Base-by-base conservation (phyloP, 2,113 vertebrate species). In the Laticauda colubrina region DNA sequence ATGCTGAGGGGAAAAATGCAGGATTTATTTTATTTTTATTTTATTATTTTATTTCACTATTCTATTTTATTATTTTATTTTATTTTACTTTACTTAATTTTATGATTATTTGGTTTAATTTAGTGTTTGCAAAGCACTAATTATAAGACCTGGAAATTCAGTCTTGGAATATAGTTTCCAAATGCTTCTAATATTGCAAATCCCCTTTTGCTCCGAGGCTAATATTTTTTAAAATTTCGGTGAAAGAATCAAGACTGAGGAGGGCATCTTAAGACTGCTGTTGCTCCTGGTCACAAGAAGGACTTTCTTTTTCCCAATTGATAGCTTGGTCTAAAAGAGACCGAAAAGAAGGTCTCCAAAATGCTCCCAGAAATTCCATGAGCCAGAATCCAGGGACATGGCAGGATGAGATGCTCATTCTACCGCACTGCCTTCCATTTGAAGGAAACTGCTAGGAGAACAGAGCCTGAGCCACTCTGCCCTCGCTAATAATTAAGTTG, bases 401-500 rank as follows among this genome's bases (percentile, higher is more conserved):
- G 39, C 20, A 57, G 2, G 34, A 39, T 10, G 45, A 20, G 43
- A 64, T 48, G 51, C 3, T 51, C 29, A 10, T n/a, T 26, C 15
- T 9, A 51, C n/a, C 1, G 2, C 29, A 10, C 14, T 0, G 1
- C 14, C 1, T 18, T 39, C 18, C 48, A 11, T 69, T 45, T 75
- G 2, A 11, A 24, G 53, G 26, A 15, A 26, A 91, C 90, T 85
- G 24, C 2, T 8, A 39, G 11, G 94, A 95, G 97, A 96, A 97
- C 97, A 97, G 94, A 57, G 92, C 89, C 29, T 93, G 87, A 92
- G 98, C 95, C 97, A 96, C 95, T 92, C 91, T 96, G 95, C 96
- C 95, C 96, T 96, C 91, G 91, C 56, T 95, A 95, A 94, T 96
- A 97, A 97, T 96, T 96, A 97, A 97, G 93, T 95, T 96, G 96